Evolutionary conservation across 2,888 invertebrate species (phyloP), one percentile per base, ranked within the genome.

Genomic region (Apoderus coryli): DNA sequence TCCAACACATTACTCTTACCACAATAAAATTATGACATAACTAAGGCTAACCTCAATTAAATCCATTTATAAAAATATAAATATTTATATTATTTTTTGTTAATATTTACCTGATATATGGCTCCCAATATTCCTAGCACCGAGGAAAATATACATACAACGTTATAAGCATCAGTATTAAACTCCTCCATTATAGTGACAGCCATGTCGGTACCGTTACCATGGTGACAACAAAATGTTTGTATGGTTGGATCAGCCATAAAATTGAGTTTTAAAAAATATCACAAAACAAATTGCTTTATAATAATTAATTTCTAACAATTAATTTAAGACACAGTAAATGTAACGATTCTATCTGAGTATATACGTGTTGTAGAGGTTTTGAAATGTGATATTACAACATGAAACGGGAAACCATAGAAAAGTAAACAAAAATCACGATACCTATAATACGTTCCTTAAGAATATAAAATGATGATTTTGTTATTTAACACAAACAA

Each of bases 201-300:
- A 13, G 75, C 69, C 49, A 72, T 64, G 46, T 75, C 72, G 37
- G 69, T 67, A 34, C 64, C 65, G 47, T 71, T 71, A 10, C 67
- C 69, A 30, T 68, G 66, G 43, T 73, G 72, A 49, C 77, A 76
- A 50, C 84, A 84, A 54, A 81, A 79, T 9, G 80, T 81, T 63
- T 84, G 82, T 46, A 82, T 77, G 22, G 81, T 80, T 31, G 84
- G 82, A 57, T 82, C 82, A 16, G 81, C 78, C 82, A 79, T 79
- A 29, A 4, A 32, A 26, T 15, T 29, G 14, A 19, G 6, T 19
- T 19, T 19, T 7, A 7, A 6, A 19, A 19, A 19, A 7, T 19
- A 7, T 19, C 19, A 6, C 6, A 19, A 19, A 19, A 7, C 19
- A 7, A 19, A 19, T 19, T 19, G n/a, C n/a, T n/a, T n/a, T n/a